Base-by-base conservation (phyloP, 2,113 vertebrate species). In the Centropus unirufus region DNA sequence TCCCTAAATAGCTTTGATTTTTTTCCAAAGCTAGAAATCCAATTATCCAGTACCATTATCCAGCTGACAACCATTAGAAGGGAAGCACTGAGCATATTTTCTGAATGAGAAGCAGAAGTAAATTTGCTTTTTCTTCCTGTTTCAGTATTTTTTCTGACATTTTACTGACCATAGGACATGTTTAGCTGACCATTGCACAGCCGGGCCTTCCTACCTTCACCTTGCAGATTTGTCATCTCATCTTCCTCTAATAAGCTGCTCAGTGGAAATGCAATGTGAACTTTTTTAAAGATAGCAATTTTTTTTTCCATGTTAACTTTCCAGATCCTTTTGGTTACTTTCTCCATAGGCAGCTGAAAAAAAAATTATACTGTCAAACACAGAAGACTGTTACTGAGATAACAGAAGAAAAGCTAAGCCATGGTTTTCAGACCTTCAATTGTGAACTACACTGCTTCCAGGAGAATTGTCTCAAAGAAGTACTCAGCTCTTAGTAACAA, bases 241-340 rank as follows among this genome's bases (percentile, higher is more conserved):
- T 26, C 23, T 47, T 55, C 30, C 26, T 87, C 21, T 93, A 73
- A 55, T 24, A 86, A 92, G 36, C 32, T 66, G 51, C 58, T 62
- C 36, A 89, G 39, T 58, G 73, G 32, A 92, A 95, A 88, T 36
- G 6, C 92, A 93, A 94, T 34, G 22, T 36, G 11, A 6, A 10
- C 4, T 21, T 44, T 90, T 73, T 46, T 85, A 8, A 57, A 90
- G 19, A 61, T 8, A 52, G 73, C 16, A 12, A 46, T 58, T 23
- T 27, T 77, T 90, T 80, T 90, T 61, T 95, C 85, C n/a, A 51
- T 67, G 52, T 39, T 91, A 87, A 62, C 12, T 78, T 90, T 93
- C 36, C 51, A 93, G 27, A 68, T 32, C 22, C 6, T 87, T 95
- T 93, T 61, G 70, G 24, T 90, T 67, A 55, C 30, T 90, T 75